phyloP scores from a whole-genome alignment of 2,797 vertebrate genomes.

The Smutsia temminckii region DNA sequence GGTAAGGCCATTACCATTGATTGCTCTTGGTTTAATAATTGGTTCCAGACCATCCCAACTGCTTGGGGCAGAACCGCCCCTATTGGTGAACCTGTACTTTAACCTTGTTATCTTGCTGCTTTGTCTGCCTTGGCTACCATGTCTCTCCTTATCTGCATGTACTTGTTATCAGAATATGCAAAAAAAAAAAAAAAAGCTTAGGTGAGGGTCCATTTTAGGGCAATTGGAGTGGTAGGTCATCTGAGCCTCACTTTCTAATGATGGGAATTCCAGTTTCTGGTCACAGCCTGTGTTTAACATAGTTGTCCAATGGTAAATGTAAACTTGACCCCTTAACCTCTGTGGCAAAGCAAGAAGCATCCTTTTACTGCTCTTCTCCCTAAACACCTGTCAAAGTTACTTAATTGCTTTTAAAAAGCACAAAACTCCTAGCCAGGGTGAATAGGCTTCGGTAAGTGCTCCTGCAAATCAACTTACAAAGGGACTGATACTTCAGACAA shows the following conservation, averaged over 20 bases:
- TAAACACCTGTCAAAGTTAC: neutral
- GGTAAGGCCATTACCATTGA: neutral
- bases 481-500: neutral
- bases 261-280: neutral
- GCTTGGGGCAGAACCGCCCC: neutral
- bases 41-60: neutral
- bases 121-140: neutral
- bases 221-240: neutral
- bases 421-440: no score
- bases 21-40: neutral
- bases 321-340: neutral
- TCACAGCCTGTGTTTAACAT: neutral
- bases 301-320: neutral
- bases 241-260: neutral
- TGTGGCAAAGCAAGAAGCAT: neutral
- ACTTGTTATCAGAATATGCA: neutral
- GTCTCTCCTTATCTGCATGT: neutral
- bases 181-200: neutral
- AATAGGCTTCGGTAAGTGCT: neutral
- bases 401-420: neutral
- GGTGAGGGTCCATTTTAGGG: neutral
- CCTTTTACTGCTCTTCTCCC: no score
- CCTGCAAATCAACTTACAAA: neutral
- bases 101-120: neutral
- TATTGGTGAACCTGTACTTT: neutral